A percentile compares a stretch with the other conserved stretches of the same genome.
Evolutionary conservation across 1,140 invertebrate species (phyloP).

Genomic region (Bombus huntii): DNA sequence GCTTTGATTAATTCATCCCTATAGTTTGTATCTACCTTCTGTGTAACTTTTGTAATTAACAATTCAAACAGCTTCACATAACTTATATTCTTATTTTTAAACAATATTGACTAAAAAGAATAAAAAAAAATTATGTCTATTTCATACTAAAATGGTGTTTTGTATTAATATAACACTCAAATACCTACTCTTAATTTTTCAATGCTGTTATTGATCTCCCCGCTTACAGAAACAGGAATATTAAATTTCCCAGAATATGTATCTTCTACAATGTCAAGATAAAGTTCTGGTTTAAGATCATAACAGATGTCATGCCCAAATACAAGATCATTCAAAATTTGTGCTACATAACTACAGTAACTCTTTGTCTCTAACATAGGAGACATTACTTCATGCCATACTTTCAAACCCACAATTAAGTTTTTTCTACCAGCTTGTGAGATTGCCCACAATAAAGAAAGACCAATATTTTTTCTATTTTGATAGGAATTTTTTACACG

Average conservation of each 20-base stretch:
- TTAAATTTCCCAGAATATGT: conserved; percentile 77
- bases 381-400: conserved; percentile 92
- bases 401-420: conserved; percentile 88
- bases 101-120: conserved; percentile 74
- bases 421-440: conserved; percentile 89
- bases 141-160: background rate
- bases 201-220: conserved; percentile 74
- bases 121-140: conserved; percentile 27
- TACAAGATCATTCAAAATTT: conserved; percentile 87
- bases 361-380: conserved; percentile 88
- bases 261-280: conserved; percentile 79
- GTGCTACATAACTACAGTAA: conserved; percentile 87
- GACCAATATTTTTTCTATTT: conserved; percentile 89
- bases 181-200: conserved; percentile 80
- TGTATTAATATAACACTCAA: background rate
- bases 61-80: conserved; percentile 79
- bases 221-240: conserved; percentile 63
- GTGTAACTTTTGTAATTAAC: conserved; percentile 79
- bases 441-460: conserved; percentile 90
- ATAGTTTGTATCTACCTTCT: conserved; percentile 73
- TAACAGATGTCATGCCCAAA: conserved; percentile 64
- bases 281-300: conserved; percentile 79
- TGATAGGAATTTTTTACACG: conserved; percentile 89
- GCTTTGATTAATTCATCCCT: conserved; percentile 80
- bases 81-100: conserved; percentile 77